Evolutionary conservation across 2,113 vertebrate species (phyloP).

Genomic region (Columbina picui): DNA sequence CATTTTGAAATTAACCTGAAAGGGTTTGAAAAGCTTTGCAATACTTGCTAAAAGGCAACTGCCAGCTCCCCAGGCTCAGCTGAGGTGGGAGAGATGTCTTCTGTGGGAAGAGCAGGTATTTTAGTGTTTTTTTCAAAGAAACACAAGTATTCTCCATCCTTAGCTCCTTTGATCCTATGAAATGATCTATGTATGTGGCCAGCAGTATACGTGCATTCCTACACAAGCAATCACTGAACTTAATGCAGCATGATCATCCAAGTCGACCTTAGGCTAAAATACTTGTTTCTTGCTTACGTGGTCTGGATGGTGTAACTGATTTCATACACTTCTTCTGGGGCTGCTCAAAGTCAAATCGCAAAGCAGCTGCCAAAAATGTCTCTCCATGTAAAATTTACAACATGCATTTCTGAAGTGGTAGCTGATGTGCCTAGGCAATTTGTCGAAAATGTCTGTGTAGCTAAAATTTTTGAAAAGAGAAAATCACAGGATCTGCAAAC

Average conservation of each 20-base stretch:
- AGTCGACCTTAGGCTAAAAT: background rate
- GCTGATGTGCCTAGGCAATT: conserved; percentile 14
- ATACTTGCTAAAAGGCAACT: background rate
- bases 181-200: rapidly evolving
- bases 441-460: conserved; percentile 17
- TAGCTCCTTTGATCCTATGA: background rate
- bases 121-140: background rate
- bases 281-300: background rate
- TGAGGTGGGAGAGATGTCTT: background rate
- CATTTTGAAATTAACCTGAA: background rate
- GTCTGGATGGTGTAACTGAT: background rate
- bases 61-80: background rate
- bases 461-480: conserved; percentile 52
- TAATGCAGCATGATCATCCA: background rate
- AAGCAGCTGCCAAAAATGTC: conserved; percentile 22
- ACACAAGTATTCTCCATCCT: background rate
- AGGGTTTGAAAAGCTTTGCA: background rate
- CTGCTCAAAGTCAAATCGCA: conserved; percentile 29
- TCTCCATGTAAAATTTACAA: conserved; percentile 16
- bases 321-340: background rate
- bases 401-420: conserved; percentile 31
- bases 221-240: background rate
- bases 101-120: background rate
- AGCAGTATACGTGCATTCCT: background rate
- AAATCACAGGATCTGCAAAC: conserved; percentile 30